Evolutionary conservation across 2,113 vertebrate species (phyloP), one percentile per base, ranked within the genome.

Genomic region (Rhabdornis inornatus): DNA sequence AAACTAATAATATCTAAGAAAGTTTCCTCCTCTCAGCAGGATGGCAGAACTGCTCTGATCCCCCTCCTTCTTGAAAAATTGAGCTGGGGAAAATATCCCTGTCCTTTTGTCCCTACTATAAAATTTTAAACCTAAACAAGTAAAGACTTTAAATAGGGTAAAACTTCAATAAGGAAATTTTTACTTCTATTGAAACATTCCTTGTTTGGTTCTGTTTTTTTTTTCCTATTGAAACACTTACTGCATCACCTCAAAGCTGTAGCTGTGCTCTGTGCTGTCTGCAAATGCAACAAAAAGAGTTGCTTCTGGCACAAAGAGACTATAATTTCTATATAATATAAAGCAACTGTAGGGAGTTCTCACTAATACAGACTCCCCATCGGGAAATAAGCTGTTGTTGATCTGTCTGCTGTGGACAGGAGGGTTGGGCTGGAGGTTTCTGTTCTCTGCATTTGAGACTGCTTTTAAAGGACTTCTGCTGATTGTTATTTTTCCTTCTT

Each of bases 261-360:
- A 52, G 14, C 50, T 85, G 45, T 93, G 78, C 71, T 86, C 78
- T 47, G 27, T 87, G 89, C 61, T 94, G 50, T 53, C 69, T 89
- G 33, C 80, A 95, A 95, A 90, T 87, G 68, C 68, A 83, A 74
- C 37, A 81, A 81, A 89, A 87, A 83, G 80, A 45, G 56, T 75
- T 87, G 22, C 52, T 95, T 87, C 78, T 90, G 71, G 39, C 53
- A 76, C 64, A 78, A 77, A 90, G 53, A 88, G 21, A 86, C 68
- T 81, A 57, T 57, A 57, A 77, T 53, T 66, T 75, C 40, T 76
- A 76, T 45, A 44, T 61, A 40, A 65, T 31, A 76, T 42, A 94
- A 90, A 33, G 42, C 76, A 94, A 88, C 47, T 77, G 78, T 83
- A 70, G 60, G 56, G 82, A 89, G 47, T 80, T 94, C 53, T 95